Evolutionary conservation across 2,113 vertebrate genomes (phyloP), one percentile per base, ranked within the genome.

Genomic region (Pampusana beccarii): DNA sequence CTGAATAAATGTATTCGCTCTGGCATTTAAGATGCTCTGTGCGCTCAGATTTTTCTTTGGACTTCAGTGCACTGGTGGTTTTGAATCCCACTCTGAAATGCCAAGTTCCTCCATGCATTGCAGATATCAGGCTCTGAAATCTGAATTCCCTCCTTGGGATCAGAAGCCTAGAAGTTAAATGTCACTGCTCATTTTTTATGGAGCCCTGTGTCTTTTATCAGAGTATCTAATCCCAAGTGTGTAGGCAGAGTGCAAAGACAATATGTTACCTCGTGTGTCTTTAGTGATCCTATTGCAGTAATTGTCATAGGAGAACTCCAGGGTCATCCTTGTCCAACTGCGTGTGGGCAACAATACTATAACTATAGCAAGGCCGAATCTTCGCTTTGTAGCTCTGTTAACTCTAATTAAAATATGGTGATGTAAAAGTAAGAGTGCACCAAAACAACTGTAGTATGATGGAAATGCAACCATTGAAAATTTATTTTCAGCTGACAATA

Each of bases 131-230:
- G 44, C 50, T 73, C 77, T 33, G 34, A 83, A 75, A 92, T 71
- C 70, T 48, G 62, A 90, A 85, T 93, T 93, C 74, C 34, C 36
- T 90, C 53, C 44, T 85, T 82, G 71, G 94, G 74, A 92, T 85
- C 58, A 86, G 66, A 86, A 85, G 33, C 61, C 70, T 61, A 14
- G 78, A 85, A 95, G 66, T 88, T 82, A 82, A 90, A 93, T 88
- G 90, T 48, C 82, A 72, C 31, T 77, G 62, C 40, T 88, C 3
- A 5, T 82, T 86, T 74, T 90, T 90, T 90, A 44, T 53, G 21
- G 75, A 90, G 66, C 40, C 15, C 50, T 31, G 16, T 61, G 34
- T 36, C 74, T 92, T 79, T 64, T 70, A 38, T 65, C 62, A 54
- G 86, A 29, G 16, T 56, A 13, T 3, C 44, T 72, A 65, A 85